Conservation (phyloP, 2,888 invertebrate genomes). For the Timema podura region DNA sequence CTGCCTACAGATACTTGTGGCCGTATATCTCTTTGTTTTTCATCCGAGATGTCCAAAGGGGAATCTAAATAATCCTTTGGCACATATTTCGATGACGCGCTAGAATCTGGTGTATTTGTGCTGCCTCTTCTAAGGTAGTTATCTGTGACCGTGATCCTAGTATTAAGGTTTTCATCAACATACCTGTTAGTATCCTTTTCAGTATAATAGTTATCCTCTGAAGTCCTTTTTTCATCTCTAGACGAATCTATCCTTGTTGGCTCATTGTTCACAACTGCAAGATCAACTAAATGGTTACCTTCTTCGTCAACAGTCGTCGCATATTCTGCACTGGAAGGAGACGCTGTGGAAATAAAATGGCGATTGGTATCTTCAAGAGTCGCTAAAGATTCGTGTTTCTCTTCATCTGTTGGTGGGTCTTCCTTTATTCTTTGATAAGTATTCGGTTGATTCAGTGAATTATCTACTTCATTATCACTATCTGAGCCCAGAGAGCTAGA, state of each 20-base stretch:
- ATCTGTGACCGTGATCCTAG: not conserved
- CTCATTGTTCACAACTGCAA: slow-evolving; percentile 6
- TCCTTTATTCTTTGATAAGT: no score
- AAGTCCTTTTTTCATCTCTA: no score
- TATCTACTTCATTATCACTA: no score
- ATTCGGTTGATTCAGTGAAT: no score
- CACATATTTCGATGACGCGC: slow-evolving; percentile 4
- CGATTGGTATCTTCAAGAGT: slow-evolving; percentile 10
- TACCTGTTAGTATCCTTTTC: no score
- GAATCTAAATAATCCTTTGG: not conserved
- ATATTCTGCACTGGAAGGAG: slow-evolving; percentile 15
- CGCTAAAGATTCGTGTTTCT: slow-evolving; percentile 11
- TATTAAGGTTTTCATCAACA: no score
- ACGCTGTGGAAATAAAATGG: slow-evolving; percentile 10
- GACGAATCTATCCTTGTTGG: no score
- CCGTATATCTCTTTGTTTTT: no score
- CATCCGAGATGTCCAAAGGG: not conserved
- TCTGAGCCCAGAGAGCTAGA: no score
- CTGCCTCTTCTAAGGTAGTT: not conserved
- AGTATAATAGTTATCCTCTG: no score
- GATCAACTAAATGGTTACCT: slow-evolving; percentile 12
- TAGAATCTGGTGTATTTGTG: not conserved
- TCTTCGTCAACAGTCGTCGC: slow-evolving; percentile 15
- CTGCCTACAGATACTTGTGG: no score
- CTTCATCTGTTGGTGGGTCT: no score